Percentiles rank a stretch among this genome's conserved stretches.
phyloP scores from a whole-genome alignment of 2,888 invertebrate genomes.

The Drosophila anomelani region DNA sequence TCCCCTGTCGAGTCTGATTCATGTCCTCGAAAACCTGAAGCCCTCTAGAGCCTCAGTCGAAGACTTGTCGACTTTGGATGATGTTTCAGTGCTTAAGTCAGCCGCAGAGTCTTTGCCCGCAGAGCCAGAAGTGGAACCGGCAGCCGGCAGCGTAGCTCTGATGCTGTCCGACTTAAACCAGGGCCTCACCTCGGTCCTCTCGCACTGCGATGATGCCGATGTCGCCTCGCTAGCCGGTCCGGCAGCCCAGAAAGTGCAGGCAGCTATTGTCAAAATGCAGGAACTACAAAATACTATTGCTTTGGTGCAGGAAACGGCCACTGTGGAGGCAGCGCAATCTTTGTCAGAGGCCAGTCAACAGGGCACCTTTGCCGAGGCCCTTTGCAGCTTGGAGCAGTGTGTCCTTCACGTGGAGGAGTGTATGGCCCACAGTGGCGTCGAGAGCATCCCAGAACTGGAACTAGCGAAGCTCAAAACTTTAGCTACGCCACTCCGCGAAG shows the following conservation, averaged over 20 bases:
- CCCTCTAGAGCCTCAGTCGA: constrained; percentile 61
- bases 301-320: constrained; percentile 80
- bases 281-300: constrained; percentile 84
- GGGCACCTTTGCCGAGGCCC: constrained; percentile 81
- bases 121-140: constrained; percentile 48
- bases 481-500: constrained; percentile 78
- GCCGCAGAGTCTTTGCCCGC: constrained; percentile 84
- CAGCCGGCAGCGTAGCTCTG: constrained; percentile 43
- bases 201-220: constrained; percentile 74
- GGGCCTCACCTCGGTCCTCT: constrained; percentile 77
- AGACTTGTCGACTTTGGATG: constrained; percentile 85
- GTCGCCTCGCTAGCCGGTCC: constrained; percentile 62
- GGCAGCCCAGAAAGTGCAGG: constrained; percentile 67
- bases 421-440: constrained; percentile 61
- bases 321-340: constrained; percentile 78
- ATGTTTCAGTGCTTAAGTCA: constrained; percentile 87
- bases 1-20: constrained; percentile 83
- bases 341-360: constrained; percentile 79
- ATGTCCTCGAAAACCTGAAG: constrained; percentile 72
- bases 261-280: constrained; percentile 82
- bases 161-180: constrained; percentile 78
- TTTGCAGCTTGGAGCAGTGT: constrained; percentile 78
- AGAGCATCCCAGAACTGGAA: constrained; percentile 60
- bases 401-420: constrained; percentile 80
- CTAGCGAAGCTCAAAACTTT: constrained; percentile 69